A percentile compares a stretch with the other conserved stretches of the same genome.
These are phyloP conservation scores for Agrochola litura DNA, from an alignment of 2,888 invertebrate species.

Conservation along the genomic window DNA sequence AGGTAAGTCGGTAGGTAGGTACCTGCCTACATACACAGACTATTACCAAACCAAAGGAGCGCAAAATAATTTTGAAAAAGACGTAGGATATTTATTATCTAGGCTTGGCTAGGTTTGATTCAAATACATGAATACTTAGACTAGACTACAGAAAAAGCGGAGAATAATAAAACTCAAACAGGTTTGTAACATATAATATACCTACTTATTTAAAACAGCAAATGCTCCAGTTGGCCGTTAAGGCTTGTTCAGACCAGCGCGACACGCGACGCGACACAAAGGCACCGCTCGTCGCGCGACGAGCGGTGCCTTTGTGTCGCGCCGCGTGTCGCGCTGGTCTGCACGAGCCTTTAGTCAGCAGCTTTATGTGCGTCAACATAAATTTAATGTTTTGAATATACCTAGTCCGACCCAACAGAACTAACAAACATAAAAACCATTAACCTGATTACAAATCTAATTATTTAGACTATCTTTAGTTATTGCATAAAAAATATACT, in stretches of 20 bases:
- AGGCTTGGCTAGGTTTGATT: background rate
- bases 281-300: too few species aligned
- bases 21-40: background rate
- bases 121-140: background rate
- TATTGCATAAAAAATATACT: background rate
- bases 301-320: too few species aligned
- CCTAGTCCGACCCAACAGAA: conserved; percentile 11
- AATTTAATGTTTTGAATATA: conserved; percentile 38
- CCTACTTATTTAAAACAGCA: conserved; percentile 17
- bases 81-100: too few species aligned
- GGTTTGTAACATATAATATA: conserved; percentile 34
- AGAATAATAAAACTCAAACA: conserved; percentile 43
- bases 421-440: conserved; percentile 33
- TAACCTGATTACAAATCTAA: conserved; percentile 36
- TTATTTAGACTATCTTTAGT: background rate
- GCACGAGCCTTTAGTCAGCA: too few species aligned
- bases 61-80: too few species aligned
- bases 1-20: background rate
- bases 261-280: too few species aligned
- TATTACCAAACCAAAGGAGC: too few species aligned
- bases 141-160: conserved; percentile 17
- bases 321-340: too few species aligned
- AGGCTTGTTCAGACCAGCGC: too few species aligned
- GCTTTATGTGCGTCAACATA: conserved; percentile 33
- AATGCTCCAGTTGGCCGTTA: conserved; percentile 45